Conservation (phyloP, 2,113 vertebrate genomes). For the Stigmatopora argus region DNA sequence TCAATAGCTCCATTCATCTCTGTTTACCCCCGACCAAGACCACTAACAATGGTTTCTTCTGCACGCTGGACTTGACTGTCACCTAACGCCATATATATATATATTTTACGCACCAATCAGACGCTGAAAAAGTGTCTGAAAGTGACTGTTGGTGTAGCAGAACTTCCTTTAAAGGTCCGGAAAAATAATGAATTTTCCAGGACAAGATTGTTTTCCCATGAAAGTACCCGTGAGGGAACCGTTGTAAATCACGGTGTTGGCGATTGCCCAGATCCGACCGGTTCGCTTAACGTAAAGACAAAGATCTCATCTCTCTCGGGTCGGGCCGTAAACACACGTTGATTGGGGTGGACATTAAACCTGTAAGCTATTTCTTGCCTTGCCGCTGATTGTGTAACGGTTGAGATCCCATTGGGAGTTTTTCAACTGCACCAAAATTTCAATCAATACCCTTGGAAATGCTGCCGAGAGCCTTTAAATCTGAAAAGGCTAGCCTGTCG, state of each 20-base stretch:
- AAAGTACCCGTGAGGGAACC: too few species aligned
- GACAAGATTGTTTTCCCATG: too few species aligned
- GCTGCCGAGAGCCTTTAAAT: conserved; percentile 55
- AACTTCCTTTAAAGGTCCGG: too few species aligned
- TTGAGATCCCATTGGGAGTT: conserved; percentile 64
- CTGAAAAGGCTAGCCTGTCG: conserved; percentile 30
- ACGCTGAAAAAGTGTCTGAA: too few species aligned
- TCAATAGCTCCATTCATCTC: conserved; percentile 57
- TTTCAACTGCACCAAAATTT: conserved; percentile 70
- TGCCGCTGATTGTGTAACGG: conserved; percentile 63
- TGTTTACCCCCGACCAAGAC: conserved; percentile 38
- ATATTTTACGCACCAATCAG: too few species aligned
- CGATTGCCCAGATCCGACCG: conserved; percentile 46
- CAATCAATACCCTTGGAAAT: conserved; percentile 70
- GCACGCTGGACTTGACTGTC: conserved; percentile 12
- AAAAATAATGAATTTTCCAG: too few species aligned
- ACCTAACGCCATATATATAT: not conserved
- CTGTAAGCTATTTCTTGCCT: conserved; percentile 58
- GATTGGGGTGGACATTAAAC: conserved; percentile 68
- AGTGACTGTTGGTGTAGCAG: too few species aligned
- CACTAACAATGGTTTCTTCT: conserved; percentile 38
- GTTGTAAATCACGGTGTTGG: conserved; percentile 23
- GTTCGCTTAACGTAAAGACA: conserved; percentile 63
- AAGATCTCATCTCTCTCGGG: conserved; percentile 46
- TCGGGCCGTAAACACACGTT: conserved; percentile 65